Evolutionary conservation across 2,888 invertebrate genomes (phyloP), one percentile per base, ranked within the genome.

Genomic region (Spilosoma lubricipeda): DNA sequence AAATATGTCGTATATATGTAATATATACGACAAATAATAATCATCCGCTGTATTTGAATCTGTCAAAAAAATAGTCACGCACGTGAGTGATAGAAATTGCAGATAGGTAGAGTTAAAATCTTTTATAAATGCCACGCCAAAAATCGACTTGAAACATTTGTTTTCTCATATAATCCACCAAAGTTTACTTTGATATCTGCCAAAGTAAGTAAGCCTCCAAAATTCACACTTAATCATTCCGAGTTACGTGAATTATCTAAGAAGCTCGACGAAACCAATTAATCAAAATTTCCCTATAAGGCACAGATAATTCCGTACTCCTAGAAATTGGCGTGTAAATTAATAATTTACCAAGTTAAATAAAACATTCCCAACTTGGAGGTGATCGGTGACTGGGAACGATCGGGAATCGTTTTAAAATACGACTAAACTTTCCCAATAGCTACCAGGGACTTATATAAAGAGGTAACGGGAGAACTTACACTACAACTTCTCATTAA

Each of bases 331-430:
- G 75, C 27, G 86, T 88, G 88, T 88, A 88, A 91, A 92, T 93
- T 92, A 90, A 90, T 92, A 91, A 92, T 90, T 91, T 86, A 80
- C 80, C 77, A 87, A 92, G 86, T 90, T 92, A 92, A 93, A 94
- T 93, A 93, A 92, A 93, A 92, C 76, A 80, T 82, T 82, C 75
- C 79, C 72, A 72, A 70, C 71, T 76, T 63, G 72, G 72, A 80
- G 73, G 80, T 80, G 80, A 77, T 82, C 80, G 82, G 80, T 84
- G 84, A 79, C 76, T 77, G 74, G 64, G 68, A 69, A 73, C 69
- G 52, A 75, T 79, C 56, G 77, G 64, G 65, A 63, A 76, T 67
- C 71, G 71, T 79, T 82, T 80, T 84, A 80, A 83, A 83, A 84
- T 83, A 83, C 79, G 83, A 63, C 56, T 80, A 39, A 89, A 89